A percentile compares a stretch with the other conserved stretches of the same genome.
Conservation (phyloP, 2,888 invertebrate species). For the Argyresthia goedartella region DNA sequence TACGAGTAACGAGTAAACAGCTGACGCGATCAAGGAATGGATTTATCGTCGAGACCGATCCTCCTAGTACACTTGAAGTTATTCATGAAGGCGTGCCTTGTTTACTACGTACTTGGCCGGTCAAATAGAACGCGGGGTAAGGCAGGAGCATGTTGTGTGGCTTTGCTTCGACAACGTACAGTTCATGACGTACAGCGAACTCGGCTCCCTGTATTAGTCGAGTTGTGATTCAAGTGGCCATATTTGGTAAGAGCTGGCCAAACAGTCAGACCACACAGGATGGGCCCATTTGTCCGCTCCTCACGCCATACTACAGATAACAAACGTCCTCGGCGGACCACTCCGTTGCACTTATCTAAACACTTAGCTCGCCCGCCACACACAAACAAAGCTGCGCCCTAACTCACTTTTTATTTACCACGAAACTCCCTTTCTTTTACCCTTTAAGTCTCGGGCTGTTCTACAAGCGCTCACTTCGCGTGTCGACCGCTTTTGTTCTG, state of each 20-base stretch:
- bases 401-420: constrained; percentile 57
- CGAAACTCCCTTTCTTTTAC: constrained; percentile 56
- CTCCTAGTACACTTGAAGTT: neutral
- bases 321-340: constrained; percentile 54
- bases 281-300: constrained; percentile 59
- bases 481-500: constrained; percentile 55
- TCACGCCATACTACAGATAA: constrained; percentile 55
- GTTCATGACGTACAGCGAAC: constrained; percentile 13
- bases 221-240: constrained; percentile 36
- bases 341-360: constrained; percentile 67
- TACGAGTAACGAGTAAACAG: neutral
- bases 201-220: constrained; percentile 22
- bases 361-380: constrained; percentile 57
- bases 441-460: constrained; percentile 42
- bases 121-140: neutral
- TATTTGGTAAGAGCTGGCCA: constrained; percentile 31
- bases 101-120: neutral
- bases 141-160: neutral
- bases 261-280: constrained; percentile 63
- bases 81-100: neutral
- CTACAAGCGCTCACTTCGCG: constrained; percentile 48
- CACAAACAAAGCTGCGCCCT: constrained; percentile 62
- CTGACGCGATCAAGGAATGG: neutral
- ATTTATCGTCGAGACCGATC: neutral
- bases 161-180: neutral